Conservation (phyloP, 2,797 vertebrate species). For the Enteromius trimaculatus region DNA sequence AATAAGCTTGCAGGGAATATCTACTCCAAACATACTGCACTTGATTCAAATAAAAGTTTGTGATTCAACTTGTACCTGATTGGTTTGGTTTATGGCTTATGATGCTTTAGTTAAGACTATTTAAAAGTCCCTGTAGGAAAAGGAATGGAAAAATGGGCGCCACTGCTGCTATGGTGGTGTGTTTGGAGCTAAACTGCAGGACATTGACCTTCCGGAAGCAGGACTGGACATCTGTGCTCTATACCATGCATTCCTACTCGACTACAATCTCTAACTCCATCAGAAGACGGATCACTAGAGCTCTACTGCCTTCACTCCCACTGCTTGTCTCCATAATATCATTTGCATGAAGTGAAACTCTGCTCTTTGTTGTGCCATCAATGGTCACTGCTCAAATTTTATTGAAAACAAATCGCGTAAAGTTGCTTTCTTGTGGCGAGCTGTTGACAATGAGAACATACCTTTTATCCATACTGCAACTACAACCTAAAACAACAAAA, state of each 20-base stretch:
- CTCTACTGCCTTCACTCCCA: background rate
- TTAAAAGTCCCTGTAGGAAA: background rate
- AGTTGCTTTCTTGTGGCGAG: background rate
- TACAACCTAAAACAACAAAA: background rate
- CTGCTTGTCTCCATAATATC: background rate
- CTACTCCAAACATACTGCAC: background rate
- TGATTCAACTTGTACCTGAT: background rate
- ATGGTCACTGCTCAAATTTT: background rate
- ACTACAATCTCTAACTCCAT: background rate
- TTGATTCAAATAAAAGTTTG: background rate
- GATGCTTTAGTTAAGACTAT: too few species aligned
- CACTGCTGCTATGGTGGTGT: background rate
- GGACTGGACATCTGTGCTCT: background rate
- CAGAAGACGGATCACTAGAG: background rate
- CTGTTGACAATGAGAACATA: background rate
- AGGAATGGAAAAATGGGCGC: background rate
- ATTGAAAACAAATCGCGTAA: background rate
- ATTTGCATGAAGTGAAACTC: background rate
- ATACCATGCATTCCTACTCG: background rate
- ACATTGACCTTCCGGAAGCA: background rate
- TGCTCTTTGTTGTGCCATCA: background rate
- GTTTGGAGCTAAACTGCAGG: background rate
- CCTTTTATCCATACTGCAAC: background rate
- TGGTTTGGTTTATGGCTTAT: background rate
- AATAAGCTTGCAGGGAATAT: background rate